Percentiles rank a stretch among this genome's conserved stretches.
phyloP scores from a whole-genome alignment of 2,113 vertebrate genomes.

The Mastomys coucha region DNA sequence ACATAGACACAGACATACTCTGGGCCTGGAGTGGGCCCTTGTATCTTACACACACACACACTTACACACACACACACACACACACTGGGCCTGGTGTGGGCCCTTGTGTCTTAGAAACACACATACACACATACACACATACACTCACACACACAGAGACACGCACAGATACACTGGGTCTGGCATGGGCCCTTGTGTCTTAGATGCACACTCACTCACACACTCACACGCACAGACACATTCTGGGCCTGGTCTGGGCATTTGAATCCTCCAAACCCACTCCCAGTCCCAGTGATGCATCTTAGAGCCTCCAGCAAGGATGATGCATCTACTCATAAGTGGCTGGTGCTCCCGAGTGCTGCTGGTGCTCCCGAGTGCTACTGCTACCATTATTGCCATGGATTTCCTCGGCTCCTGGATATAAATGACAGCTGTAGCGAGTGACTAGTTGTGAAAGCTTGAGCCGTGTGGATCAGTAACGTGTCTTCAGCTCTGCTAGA shows the following conservation, averaged over 20 bases:
- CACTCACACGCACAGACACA: not conserved
- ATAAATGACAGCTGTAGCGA: too few species aligned
- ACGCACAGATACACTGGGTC: too few species aligned
- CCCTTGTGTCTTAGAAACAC: too few species aligned
- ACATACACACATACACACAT: too few species aligned
- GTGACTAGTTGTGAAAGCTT: not conserved
- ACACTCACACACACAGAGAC: too few species aligned
- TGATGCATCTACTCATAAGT: not conserved
- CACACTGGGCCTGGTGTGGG: not conserved
- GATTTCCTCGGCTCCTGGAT: not conserved
- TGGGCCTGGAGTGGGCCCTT: too few species aligned
- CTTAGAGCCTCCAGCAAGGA: not conserved
- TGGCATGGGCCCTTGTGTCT: too few species aligned
- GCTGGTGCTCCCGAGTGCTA: fast-evolving
- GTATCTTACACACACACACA: too few species aligned
- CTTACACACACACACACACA: too few species aligned
- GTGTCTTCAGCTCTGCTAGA: not conserved
- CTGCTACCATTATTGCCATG: fast-evolving
- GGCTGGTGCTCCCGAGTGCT: not conserved
- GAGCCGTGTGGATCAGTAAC: not conserved
- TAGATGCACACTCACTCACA: too few species aligned
- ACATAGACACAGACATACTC: too few species aligned
- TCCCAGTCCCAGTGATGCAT: not conserved
- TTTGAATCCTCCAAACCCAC: not conserved
- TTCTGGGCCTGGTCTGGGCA: not conserved